These are phyloP conservation scores for Goniozus legneri DNA, from an alignment of 1,140 invertebrate species.

Conservation along the genomic window DNA sequence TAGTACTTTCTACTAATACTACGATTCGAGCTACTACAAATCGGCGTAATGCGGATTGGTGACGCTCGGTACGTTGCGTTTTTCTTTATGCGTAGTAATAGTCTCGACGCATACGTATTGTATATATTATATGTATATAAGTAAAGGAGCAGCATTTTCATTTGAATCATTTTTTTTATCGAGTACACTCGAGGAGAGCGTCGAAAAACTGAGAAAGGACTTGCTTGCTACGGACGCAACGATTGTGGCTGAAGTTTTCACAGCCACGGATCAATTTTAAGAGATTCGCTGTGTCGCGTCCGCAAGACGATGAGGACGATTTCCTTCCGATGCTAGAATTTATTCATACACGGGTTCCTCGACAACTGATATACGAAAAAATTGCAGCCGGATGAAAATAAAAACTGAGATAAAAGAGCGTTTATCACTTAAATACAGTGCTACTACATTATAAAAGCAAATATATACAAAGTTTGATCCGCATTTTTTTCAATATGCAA, in stretches of 20 bases:
- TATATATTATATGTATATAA: constrained; percentile 8
- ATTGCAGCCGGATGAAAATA: neutral
- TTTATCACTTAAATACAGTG: neutral
- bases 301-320: neutral
- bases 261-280: neutral
- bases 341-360: neutral
- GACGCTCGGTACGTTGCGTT: constrained; percentile 13
- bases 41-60: constrained; percentile 7
- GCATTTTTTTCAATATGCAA: neutral
- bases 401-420: neutral
- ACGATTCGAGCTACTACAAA: constrained; percentile 7
- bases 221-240: too few relatives aligned
- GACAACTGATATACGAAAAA: too few relatives aligned
- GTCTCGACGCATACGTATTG: neutral
- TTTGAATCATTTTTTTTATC: constrained; percentile 7
- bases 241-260: too few relatives aligned
- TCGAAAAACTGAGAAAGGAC: too few relatives aligned
- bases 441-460: neutral
- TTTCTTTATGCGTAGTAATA: neutral
- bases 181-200: constrained; percentile 25
- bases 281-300: neutral
- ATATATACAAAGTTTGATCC: neutral
- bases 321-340: neutral
- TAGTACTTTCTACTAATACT: too few relatives aligned
- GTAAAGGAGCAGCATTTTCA: constrained; percentile 10